These are phyloP conservation scores for Brachionus plicatilis DNA, from an alignment of 1,140 invertebrate species.

Conservation along the genomic window DNA sequence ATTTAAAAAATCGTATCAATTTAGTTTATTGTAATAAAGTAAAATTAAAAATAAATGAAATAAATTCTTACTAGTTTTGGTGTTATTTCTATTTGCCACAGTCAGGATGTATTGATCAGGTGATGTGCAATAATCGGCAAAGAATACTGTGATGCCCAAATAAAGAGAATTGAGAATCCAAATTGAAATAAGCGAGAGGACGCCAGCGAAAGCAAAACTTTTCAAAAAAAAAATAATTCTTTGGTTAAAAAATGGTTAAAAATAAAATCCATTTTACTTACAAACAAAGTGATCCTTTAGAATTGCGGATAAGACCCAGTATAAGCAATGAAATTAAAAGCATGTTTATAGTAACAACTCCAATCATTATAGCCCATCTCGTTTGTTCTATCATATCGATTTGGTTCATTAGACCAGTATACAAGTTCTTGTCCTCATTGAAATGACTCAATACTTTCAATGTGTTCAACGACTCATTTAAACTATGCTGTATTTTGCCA, in stretches of 20 bases:
- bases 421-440: not conserved
- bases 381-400: slow-evolving; percentile 2
- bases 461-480: not conserved
- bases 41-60: not conserved
- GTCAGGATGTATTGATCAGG: slow-evolving; percentile 29
- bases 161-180: slow-evolving; percentile 32
- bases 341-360: slow-evolving; percentile 34
- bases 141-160: slow-evolving; percentile 35
- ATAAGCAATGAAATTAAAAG: not conserved
- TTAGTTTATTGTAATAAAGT: not conserved
- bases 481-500: not conserved
- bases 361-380: slow-evolving; percentile 38
- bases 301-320: slow-evolving; percentile 23
- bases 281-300: slow-evolving; percentile 34
- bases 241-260: not conserved
- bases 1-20: no score
- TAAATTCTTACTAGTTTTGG: slow-evolving; percentile 3
- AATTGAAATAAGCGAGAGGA: slow-evolving; percentile 24
- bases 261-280: not conserved
- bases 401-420: not conserved
- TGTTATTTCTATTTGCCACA: slow-evolving; percentile 10
- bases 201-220: slow-evolving; percentile 36
- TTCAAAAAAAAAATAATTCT: not conserved
- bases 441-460: not conserved
- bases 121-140: slow-evolving; percentile 32